Base-by-base conservation (phyloP, 1,140 invertebrate genomes). In the Hypothenemus hampei region DNA sequence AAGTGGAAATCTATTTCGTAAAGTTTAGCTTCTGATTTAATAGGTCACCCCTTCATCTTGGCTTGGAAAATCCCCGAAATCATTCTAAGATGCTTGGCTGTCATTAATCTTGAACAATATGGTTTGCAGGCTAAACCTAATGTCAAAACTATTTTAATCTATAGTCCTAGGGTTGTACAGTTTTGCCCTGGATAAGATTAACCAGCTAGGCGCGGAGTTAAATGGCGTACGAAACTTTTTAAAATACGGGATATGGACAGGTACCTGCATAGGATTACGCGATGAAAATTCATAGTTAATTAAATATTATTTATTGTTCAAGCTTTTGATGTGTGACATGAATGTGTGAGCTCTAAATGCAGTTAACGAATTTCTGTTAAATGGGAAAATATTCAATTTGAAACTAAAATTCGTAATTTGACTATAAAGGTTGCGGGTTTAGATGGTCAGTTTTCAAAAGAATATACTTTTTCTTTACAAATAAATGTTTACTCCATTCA, bases 111-210 rank as follows among this genome's bases (percentile, higher is more conserved):
- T 48, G 33, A 55, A 55, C 52, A 55, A 55, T 55, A 55, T 55
- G 52, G 50, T 48, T 48, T 54, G 51, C 46, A 60, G 58, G 47
- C 44, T 45, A 55, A 57, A 60, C 53, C 46, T 43, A 57, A 60
- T 56, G 58, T 60, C 58, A 55, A 57, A 55, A 55, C 52, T 60
- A 60, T 57, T 60, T 60, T 60, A 60, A 56, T 60, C 47, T 56
- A 48, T 56, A 36, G 45, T 49, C 46, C 43, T 45, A 20, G 40
- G 40, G 50, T 51, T 55, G 35, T 49, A 51, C 58, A 48, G 46
- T 45, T 56, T 55, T 44, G 31, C 39, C 47, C 23, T 21, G 35
- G 47, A 56, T 53, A 55, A 60, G 44, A 56, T 60, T 48, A 60
- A 43, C 49, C 45, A 44, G 33, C 44, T 31, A 51, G 36, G 23